Base-by-base conservation (phyloP, 1,140 invertebrate genomes). In the Aphis craccivora region DNA sequence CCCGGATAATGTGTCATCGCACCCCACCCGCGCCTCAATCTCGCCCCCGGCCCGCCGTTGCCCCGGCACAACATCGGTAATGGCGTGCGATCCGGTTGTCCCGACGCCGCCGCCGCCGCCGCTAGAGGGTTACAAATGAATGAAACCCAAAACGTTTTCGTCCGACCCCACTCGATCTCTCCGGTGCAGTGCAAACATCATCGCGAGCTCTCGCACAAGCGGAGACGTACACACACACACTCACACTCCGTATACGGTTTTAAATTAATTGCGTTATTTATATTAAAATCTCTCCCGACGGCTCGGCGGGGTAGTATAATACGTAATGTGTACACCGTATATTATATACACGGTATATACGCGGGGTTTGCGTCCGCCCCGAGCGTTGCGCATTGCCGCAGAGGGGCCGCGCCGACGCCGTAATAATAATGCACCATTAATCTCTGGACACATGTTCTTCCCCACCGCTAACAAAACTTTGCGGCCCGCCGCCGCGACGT, bases 361-460 rank as follows among this genome's bases (percentile, higher is more conserved):
- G 18, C 48, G 18, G 43, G 84, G 87, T 53, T 37, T 8, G 90
- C 14, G 60, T 60, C n/a, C 43, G 43, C 40, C 37, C 55, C 23
- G 55, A 43, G 35, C 37, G 40, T 91, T 76, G 43, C 35, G 48
- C 76, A 51, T n/a, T 51, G 43, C 67, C 76, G n/a, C 60, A 43
- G 67, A 81, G 48, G 90, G 91, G n/a, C 23, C 30, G 81, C 67
- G 81, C 67, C 67, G n/a, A 30, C 90, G 90, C 35, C 40, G 91
- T 51, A 92, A 92, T 92, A 92, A 92, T 84, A 84, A 92, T 84
- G 91, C 91, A 53, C 91, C 91, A 92, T 92, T 92, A 92, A 92
- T 92, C 91, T 92, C 76, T 92, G 91, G 91, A 92, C 91, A 92
- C 91, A 92, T 92, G 91, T 92, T 92, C 91, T 92, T 92, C 48